Base-by-base conservation (phyloP, 2,797 vertebrate species). In the Oreochromis mossambicus region DNA sequence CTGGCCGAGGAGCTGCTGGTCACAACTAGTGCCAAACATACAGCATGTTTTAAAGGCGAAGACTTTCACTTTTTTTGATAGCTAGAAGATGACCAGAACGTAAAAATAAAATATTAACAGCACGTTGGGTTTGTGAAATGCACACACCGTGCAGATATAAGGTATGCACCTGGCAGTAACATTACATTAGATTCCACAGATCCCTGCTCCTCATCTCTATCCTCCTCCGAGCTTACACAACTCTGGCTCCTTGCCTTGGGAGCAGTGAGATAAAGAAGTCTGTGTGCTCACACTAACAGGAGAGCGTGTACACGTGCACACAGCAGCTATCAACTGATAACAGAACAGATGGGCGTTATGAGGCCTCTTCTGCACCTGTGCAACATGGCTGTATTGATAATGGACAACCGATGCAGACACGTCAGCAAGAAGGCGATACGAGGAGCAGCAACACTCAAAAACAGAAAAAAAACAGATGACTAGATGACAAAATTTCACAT, bases 301-400 rank as follows among this genome's bases (percentile, higher is more conserved):
- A 86, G 82, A 84, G 77, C 78, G 34, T 77, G 82, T 83, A 85
- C 43, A 80, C 12, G 38, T 68, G 87, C 85, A 78, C 66, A 51
- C 50, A 61, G 26, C 58, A 34, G 87, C 83, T 63, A 86, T 81
- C 52, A 51, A 34, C 89, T 91, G 91, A 94, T 94, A 93, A 89
- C 78, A 48, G 55, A 85, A 79, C 89, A 88, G 86, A 91, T 77
- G 83, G 88, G 50, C 46, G 79, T 24, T 79, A 78, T 11, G 51
- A 83, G 70, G 83, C 85, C 87, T 91, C 89, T 70, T 85, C 87
- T 79, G 83, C 86, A 92, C 92, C 90, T 92, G 90, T 84, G 83
- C 24, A 83, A 83, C 82, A 82, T 1, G 51, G 50, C 70, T 41
- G 85, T 77, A 86, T 89, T 84, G 92, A 93, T 93, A 94, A 89